Percentiles rank a stretch among this genome's conserved stretches.
Evolutionary conservation across 2,888 invertebrate genomes (phyloP).

Genomic region (Labia minor): DNA sequence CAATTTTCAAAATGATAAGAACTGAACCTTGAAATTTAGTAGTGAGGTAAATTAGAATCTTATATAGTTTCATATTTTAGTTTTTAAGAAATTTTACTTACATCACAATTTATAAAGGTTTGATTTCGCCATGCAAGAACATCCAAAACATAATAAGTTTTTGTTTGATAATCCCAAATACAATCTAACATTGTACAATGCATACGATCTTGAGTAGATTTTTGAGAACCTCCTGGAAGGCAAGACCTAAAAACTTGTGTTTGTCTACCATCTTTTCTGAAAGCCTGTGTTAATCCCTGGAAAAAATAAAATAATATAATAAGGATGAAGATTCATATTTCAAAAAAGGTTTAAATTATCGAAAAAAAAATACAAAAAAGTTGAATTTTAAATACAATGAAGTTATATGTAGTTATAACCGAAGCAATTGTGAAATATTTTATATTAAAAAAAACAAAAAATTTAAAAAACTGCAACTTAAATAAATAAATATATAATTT

Average conservation of each 20-base stretch:
- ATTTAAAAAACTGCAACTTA: conserved; percentile 5
- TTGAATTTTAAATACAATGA: no score
- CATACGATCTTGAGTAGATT: not conserved
- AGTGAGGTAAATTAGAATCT: no score
- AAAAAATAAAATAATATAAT: conserved; percentile 29
- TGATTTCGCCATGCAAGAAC: conserved; percentile 69
- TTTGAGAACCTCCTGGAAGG: conserved; percentile 57
- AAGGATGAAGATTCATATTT: no score
- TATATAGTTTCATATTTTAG: no score
- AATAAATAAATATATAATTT: no score
- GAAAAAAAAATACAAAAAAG: no score
- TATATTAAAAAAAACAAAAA: conserved; percentile 15
- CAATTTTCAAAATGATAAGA: no score
- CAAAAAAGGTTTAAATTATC: no score
- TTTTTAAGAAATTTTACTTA: no score
- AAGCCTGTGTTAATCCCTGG: conserved; percentile 59
- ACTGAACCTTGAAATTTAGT: no score
- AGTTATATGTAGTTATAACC: no score
- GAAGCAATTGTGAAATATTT: no score
- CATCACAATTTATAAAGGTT: conserved; percentile 62
- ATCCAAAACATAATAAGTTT: conserved; percentile 69
- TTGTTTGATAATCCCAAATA: conserved; percentile 51
- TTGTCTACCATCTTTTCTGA: conserved; percentile 51
- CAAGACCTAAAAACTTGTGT: conserved; percentile 47
- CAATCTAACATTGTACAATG: conserved; percentile 68